Conservation (phyloP, 1,140 invertebrate genomes). For the Drosophila pandora region DNA sequence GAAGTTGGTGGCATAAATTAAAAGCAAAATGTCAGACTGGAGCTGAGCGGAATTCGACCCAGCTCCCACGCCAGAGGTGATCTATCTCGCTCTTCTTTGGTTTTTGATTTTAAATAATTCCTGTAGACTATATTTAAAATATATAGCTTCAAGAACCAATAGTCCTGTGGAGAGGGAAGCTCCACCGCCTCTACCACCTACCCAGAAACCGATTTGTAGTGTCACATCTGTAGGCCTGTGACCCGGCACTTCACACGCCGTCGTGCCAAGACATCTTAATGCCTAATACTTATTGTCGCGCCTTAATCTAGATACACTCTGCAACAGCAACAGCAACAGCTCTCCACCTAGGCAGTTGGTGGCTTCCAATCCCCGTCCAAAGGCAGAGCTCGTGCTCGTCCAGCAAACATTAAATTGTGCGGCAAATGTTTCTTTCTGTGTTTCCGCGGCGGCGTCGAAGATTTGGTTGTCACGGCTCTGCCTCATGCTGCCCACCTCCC, state of each 20-base stretch:
- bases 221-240: constrained; percentile 42
- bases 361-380: constrained; percentile 38
- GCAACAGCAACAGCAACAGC: constrained; percentile 57
- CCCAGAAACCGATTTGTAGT: constrained; percentile 33
- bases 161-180: not conserved
- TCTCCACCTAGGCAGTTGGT: constrained; percentile 29
- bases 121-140: too few species aligned
- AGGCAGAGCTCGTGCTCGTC: constrained; percentile 66
- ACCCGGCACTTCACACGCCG: constrained; percentile 71
- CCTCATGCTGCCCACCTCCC: constrained; percentile 9
- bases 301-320: constrained; percentile 83
- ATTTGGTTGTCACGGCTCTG: constrained; percentile 56
- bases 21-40: constrained; percentile 55
- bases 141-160: too few species aligned
- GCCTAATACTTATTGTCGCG: constrained; percentile 79
- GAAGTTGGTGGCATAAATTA: constrained; percentile 61
- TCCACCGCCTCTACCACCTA: not conserved
- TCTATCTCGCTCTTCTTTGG: not conserved
- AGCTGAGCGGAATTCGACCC: constrained; percentile 6
- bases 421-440: constrained; percentile 56
- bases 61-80: constrained; percentile 30
- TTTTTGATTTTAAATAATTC: too few species aligned
- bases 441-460: constrained; percentile 4
- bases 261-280: constrained; percentile 76
- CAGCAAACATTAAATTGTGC: constrained; percentile 67